These are phyloP conservation scores for Xylota sylvarum DNA, from an alignment of 2,888 invertebrate genomes.

Conservation along the genomic window DNA sequence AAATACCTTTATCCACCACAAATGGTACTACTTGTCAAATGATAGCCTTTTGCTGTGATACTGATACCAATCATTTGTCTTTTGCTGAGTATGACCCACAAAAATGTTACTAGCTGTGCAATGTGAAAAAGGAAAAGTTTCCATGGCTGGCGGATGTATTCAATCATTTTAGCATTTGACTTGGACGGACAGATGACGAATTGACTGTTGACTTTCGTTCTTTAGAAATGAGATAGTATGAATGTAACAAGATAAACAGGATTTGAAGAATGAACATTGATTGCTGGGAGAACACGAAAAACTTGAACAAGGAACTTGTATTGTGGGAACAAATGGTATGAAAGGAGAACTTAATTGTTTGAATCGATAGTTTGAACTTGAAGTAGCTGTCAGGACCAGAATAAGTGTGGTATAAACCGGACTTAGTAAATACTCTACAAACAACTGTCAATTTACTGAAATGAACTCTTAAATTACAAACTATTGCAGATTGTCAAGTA, in stretches of 20 bases:
- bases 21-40: not conserved
- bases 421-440: no score
- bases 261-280: conserved; percentile 10
- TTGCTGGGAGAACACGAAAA: conserved; percentile 5
- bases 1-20: no score
- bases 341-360: no score
- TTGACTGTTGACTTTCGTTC: conserved; percentile 58
- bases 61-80: not conserved
- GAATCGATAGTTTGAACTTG: no score
- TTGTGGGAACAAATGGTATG: not conserved
- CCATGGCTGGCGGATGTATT: conserved; percentile 37
- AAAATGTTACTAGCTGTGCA: conserved; percentile 22
- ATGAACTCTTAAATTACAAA: no score
- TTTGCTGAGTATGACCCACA: conserved; percentile 44
- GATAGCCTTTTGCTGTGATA: not conserved
- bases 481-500: no score
- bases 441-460: no score
- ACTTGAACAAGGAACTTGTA: conserved; percentile 31
- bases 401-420: no score
- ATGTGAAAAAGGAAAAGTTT: conserved; percentile 59
- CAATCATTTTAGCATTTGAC: conserved; percentile 71
- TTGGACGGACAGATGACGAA: conserved; percentile 72
- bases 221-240: conserved; percentile 55
- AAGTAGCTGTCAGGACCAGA: no score
- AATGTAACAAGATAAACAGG: conserved; percentile 22